phyloP scores from a whole-genome alignment of 2,888 invertebrate genomes.

The Yponomeuta plumbellus region DNA sequence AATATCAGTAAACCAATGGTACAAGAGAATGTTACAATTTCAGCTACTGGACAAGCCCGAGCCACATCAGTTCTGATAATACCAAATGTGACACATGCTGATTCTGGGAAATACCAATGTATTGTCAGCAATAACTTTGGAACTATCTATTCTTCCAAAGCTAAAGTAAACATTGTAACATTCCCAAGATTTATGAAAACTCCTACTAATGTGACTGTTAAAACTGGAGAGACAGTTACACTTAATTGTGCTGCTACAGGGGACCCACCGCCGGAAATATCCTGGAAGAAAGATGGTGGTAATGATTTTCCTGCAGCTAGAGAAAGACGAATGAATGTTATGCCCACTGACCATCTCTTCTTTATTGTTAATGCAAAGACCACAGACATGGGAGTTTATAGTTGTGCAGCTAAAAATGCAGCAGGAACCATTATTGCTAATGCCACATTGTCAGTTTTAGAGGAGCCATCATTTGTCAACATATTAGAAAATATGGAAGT shows the following conservation, averaged over 20 bases:
- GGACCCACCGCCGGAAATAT: slow-evolving; percentile 91
- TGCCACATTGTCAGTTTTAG: slow-evolving; percentile 89
- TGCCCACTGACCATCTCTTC: slow-evolving; percentile 93
- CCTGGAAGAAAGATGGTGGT: slow-evolving; percentile 94
- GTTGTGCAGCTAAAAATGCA: slow-evolving; percentile 93
- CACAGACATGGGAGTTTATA: slow-evolving; percentile 93
- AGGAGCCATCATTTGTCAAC: slow-evolving; percentile 90
- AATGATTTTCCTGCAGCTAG: slow-evolving; percentile 96
- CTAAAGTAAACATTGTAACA: slow-evolving; percentile 90
- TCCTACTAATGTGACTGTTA: slow-evolving; percentile 89
- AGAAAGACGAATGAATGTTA: slow-evolving; percentile 94
- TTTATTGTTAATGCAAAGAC: slow-evolving; percentile 94
- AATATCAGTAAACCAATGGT: slow-evolving; percentile 62
- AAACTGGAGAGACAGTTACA: slow-evolving; percentile 89
- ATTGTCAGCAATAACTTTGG: slow-evolving; percentile 93
- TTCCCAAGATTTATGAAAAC: slow-evolving; percentile 91
- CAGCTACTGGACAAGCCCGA: slow-evolving; percentile 77
- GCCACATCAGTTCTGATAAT: slow-evolving; percentile 85
- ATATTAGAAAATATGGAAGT: slow-evolving; percentile 91
- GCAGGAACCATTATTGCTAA: slow-evolving; percentile 92
- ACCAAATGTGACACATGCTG: slow-evolving; percentile 84
- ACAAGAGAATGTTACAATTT: slow-evolving; percentile 62
- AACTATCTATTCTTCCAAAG: slow-evolving; percentile 90
- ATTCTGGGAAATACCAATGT: slow-evolving; percentile 95
- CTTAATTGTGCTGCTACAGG: slow-evolving; percentile 95